Base-by-base conservation (phyloP, 35 echinoderm and acorn worm species). In the Amphiura filiformis region DNA sequence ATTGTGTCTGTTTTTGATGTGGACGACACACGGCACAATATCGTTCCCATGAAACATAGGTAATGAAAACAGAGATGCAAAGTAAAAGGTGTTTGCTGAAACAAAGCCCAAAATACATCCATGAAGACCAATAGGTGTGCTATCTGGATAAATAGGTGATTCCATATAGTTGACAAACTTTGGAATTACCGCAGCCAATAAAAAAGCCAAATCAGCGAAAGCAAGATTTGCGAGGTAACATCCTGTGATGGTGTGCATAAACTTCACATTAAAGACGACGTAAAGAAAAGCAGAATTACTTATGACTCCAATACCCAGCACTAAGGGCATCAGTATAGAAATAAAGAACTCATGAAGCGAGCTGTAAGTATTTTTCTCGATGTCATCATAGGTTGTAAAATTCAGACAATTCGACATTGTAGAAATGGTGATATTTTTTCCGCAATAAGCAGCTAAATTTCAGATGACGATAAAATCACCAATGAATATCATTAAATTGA, bases 231-330 rank as follows among this genome's bases (percentile, higher is more conserved):
- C 78, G 33, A 94, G 79, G 37, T 85, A 94, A 47, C 41, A 87
- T 39, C 90, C 90, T 0, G 93, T 94, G 22, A 84, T 78, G 2
- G 88, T 90, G 0, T 87, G 47, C 93, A 94, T 90, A 30, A 47
- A 70, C 18, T 47, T 64, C 23, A 94, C 84, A 40, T 37, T 39
- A 39, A 65, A 86, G 3, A 94, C 88, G 14, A 94, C 93, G 56
- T 39, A 86, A n/a, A 94, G 83, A 82, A 94, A 94, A 2, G 88
- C 56, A 18, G 86, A 23, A 38, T 94, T 94, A 40, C 87, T 49
- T 14, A 90, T 39, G 0, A 94, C 9, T 7, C 93, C 93, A 0
- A 94, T n/a, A 18, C 37, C 39, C 2, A 94, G 75, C 14, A 94
- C 34, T n/a, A 86, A 17, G 0, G 93, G 93, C 37, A 94, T 64